phyloP scores from a whole-genome alignment of 2,888 invertebrate genomes.

The Ommatoiulus sabulosus region DNA sequence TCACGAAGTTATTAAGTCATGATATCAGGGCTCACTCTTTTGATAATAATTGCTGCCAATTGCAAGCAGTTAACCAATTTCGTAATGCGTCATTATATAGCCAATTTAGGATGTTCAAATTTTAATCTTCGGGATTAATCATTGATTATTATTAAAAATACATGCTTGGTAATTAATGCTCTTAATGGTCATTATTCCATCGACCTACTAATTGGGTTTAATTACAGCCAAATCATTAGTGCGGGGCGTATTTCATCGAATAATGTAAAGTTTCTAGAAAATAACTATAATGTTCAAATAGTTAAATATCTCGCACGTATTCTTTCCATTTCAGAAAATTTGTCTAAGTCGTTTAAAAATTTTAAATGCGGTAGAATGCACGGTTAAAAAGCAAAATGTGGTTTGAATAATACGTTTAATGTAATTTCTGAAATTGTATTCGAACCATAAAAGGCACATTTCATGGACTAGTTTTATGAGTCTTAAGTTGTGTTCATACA shows the following conservation, averaged over 20 bases:
- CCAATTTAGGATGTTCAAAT: not conserved
- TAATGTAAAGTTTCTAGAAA: too few relatives aligned
- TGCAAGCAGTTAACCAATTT: not conserved
- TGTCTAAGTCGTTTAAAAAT: not conserved
- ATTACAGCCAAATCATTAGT: not conserved
- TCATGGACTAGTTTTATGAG: not conserved
- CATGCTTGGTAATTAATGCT: not conserved
- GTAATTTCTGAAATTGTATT: not conserved
- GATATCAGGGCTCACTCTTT: not conserved
- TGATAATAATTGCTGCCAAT: not conserved
- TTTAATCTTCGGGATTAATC: not conserved
- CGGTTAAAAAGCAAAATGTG: not conserved
- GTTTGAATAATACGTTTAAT: not conserved
- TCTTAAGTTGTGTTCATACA: not conserved
- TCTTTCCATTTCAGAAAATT: too few relatives aligned
- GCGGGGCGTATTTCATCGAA: not conserved
- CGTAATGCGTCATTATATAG: not conserved
- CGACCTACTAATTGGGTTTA: not conserved
- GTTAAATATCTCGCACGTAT: too few relatives aligned
- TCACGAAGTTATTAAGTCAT: not conserved
- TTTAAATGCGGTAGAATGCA: not conserved
- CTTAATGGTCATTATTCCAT: conserved; percentile 11
- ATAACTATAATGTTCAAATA: too few relatives aligned
- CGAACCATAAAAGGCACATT: not conserved
- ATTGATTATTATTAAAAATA: not conserved